Evolutionary conservation across 2,797 vertebrate species (phyloP).

Genomic region (Mallotus villosus): DNA sequence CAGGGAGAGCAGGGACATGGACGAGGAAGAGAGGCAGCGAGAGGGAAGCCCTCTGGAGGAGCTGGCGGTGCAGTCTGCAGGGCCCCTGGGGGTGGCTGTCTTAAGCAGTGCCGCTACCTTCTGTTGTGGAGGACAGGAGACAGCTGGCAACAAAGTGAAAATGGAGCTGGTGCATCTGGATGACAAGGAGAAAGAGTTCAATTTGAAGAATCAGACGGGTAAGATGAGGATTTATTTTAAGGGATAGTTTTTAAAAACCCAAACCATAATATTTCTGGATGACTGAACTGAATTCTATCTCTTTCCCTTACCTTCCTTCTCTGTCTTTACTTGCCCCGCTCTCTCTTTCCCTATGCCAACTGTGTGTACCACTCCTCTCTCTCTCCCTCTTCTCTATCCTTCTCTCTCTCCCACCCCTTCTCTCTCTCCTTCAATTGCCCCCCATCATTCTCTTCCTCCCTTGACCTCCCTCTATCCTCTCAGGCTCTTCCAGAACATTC

Average conservation of each 20-base stretch:
- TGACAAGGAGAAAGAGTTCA: constrained; percentile 22
- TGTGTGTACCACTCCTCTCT: background rate
- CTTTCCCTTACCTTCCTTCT: background rate
- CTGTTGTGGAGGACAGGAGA: constrained; percentile 70
- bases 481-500: constrained; percentile 52
- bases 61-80: constrained; percentile 44
- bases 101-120: constrained; percentile 71
- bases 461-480: background rate
- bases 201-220: constrained; percentile 57
- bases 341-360: background rate
- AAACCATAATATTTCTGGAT: background rate
- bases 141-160: constrained; percentile 16
- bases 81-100: constrained; percentile 54
- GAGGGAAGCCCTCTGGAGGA: constrained; percentile 37
- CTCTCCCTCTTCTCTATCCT: background rate
- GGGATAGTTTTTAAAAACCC: background rate
- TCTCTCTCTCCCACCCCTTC: background rate
- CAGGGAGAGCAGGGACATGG: constrained; percentile 57
- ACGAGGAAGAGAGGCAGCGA: constrained; percentile 53
- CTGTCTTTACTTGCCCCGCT: background rate
- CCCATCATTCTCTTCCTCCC: background rate
- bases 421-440: background rate
- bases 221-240: background rate
- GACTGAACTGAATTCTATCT: background rate
- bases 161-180: constrained; percentile 20